A percentile compares a stretch with the other conserved stretches of the same genome.
These are phyloP conservation scores for Oncorhynchus clarkii DNA, from an alignment of 2,113 vertebrate species.

Conservation along the genomic window DNA sequence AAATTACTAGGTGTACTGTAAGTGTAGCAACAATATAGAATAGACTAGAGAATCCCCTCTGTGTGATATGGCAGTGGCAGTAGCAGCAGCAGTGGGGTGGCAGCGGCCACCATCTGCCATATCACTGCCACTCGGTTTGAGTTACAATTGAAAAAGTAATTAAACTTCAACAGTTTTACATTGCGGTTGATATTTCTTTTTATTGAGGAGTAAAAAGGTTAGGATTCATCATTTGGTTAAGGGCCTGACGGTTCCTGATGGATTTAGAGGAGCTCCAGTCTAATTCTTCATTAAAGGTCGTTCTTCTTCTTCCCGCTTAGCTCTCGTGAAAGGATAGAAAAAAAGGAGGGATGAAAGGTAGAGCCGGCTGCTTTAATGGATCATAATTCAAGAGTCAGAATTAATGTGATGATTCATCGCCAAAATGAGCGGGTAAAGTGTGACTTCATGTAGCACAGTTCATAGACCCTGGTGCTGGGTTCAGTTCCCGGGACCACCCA, in stretches of 20 bases:
- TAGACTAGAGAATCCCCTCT: neutral
- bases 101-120: neutral
- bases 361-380: constrained; percentile 35
- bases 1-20: no score
- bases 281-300: constrained; percentile 44
- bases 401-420: constrained; percentile 36
- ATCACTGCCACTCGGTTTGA: constrained; percentile 1
- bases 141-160: constrained; percentile 31
- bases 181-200: constrained; percentile 34
- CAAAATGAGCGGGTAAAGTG: constrained; percentile 20
- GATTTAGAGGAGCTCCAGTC: constrained; percentile 23
- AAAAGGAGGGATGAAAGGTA: neutral
- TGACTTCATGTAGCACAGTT: neutral
- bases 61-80: neutral
- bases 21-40: no score
- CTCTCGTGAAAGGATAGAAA: neutral
- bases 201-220: constrained; percentile 40
- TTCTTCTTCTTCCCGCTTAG: constrained; percentile 28
- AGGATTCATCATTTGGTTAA: constrained; percentile 45
- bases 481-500: no score
- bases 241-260: constrained; percentile 31
- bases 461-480: no score
- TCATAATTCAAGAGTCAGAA: constrained; percentile 46
- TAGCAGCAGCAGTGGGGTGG: neutral
- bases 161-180: constrained; percentile 43